Percentiles rank a stretch among this genome's conserved stretches.
Conservation (phyloP, 2,797 vertebrate genomes). For the Serranus cabrilla region DNA sequence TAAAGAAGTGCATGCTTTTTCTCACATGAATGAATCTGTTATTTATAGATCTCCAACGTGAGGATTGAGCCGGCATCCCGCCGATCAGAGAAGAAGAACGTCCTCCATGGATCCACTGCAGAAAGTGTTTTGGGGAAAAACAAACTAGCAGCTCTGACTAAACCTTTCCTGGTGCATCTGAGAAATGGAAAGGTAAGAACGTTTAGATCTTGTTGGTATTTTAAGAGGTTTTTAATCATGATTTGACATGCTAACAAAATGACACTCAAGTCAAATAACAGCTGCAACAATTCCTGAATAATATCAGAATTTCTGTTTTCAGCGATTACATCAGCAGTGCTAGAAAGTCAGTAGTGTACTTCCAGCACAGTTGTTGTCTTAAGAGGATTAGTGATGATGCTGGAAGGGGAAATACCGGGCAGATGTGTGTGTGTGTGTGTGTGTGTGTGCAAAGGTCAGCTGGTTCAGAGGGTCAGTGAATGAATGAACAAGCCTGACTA, state of each 20-base stretch:
- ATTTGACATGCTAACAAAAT: background rate
- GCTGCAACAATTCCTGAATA: background rate
- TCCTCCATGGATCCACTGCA: slow-evolving; percentile 88
- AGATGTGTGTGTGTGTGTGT: slow-evolving; percentile 27
- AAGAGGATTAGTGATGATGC: slow-evolving; percentile 66
- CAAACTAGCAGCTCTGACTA: slow-evolving; percentile 87
- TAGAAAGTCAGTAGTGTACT: slow-evolving; percentile 2
- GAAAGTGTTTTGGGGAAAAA: slow-evolving; percentile 87
- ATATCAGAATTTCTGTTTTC: background rate
- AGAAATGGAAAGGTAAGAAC: slow-evolving; percentile 92
- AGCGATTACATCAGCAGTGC: background rate
- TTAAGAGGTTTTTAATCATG: background rate
- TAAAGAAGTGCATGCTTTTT: background rate
- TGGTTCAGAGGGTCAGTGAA: slow-evolving; percentile 59
- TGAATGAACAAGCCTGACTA: slow-evolving; percentile 33
- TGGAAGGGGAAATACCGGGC: slow-evolving; percentile 62
- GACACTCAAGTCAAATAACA: background rate
- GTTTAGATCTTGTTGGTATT: too few relatives aligned
- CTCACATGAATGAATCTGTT: background rate
- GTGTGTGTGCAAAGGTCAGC: slow-evolving; percentile 72
- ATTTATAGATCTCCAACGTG: slow-evolving; percentile 90
- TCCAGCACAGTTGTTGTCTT: background rate
- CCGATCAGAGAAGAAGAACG: slow-evolving; percentile 86
- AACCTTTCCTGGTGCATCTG: slow-evolving; percentile 91
- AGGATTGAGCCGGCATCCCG: slow-evolving; percentile 85